Percentiles rank a stretch among this genome's conserved stretches.
These are phyloP conservation scores for Limnodromus scolopaceus DNA, from an alignment of 2,797 vertebrate species.

Conservation along the genomic window DNA sequence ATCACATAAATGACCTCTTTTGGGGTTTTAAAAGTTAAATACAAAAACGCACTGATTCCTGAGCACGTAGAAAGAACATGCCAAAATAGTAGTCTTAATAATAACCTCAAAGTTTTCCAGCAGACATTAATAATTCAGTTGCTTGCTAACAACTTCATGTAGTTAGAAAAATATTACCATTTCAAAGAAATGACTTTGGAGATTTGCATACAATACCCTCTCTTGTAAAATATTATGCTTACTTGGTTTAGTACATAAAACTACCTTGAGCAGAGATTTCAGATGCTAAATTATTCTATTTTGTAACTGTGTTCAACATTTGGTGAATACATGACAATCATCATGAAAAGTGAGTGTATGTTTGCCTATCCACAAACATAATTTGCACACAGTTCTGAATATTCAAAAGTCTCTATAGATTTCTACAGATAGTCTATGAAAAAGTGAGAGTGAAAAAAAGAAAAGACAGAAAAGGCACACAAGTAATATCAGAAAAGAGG, in stretches of 20 bases:
- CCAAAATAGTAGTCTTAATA: background rate
- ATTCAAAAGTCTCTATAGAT: background rate
- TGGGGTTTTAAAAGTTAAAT: background rate
- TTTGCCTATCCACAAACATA: background rate
- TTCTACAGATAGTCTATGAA: background rate
- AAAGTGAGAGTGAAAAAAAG: no score
- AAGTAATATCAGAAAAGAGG: no score
- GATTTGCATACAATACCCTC: background rate
- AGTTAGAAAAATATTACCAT: background rate
- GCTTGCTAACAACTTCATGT: background rate
- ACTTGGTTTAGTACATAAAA: background rate
- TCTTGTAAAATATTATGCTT: background rate
- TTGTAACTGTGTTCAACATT: background rate
- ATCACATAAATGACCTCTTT: fast-evolving
- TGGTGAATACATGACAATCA: background rate
- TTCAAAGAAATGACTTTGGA: background rate
- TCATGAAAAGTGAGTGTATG: background rate
- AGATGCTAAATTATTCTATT: background rate
- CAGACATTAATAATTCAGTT: background rate
- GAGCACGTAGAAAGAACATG: background rate
- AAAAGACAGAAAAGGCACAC: no score
- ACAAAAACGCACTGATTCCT: background rate
- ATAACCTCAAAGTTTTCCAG: no score
- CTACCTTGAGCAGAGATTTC: background rate
- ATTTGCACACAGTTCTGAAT: background rate